Base-by-base conservation (phyloP, 2,888 invertebrate genomes). In the Didymodactylos carnosus region DNA sequence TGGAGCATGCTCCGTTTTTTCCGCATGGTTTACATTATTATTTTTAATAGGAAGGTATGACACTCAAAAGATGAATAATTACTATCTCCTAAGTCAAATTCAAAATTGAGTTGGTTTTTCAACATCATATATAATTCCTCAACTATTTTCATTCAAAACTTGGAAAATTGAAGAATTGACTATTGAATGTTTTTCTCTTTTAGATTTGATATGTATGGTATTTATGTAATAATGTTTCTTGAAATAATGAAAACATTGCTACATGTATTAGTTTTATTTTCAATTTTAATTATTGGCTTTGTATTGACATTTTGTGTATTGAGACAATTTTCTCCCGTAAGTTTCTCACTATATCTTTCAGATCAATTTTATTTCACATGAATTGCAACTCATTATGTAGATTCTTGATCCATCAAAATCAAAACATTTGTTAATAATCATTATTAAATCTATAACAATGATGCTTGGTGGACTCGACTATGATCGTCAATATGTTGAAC, bases 161-260 rank as follows among this genome's bases (percentile, higher is more conserved):
- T n/a, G n/a, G n/a, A n/a, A n/a, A n/a, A n/a, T n/a, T n/a, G n/a
- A n/a, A n/a, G n/a, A n/a, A n/a, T n/a, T n/a, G n/a, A n/a, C n/a
- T n/a, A n/a, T n/a, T n/a, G n/a, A n/a, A n/a, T n/a, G n/a, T n/a
- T n/a, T n/a, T n/a, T n/a, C n/a, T n/a, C n/a, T n/a, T n/a, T n/a
- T n/a, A 87, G 87, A 78, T 87, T 87, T 79, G 86, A 86, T 77
- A 80, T 84, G 62, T 89, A 91, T 75, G 93, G 93, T 73, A 91
- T 93, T 79, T 93, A 93, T 83, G 91, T 93, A 51, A 92, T 93
- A 25, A 93, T 93, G 92, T 93, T 92, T 80, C 84, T 92, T 79
- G 92, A 92, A 84, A 93, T 93, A 69, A 84, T 92, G 76, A 89
- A 80, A 72, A 86, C 92, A 0, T 86, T 93, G 16, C 88, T 93